Percentiles rank a stretch among this genome's conserved stretches.
Evolutionary conservation across 2,888 invertebrate genomes (phyloP).

Genomic region (Anoncus sp.): DNA sequence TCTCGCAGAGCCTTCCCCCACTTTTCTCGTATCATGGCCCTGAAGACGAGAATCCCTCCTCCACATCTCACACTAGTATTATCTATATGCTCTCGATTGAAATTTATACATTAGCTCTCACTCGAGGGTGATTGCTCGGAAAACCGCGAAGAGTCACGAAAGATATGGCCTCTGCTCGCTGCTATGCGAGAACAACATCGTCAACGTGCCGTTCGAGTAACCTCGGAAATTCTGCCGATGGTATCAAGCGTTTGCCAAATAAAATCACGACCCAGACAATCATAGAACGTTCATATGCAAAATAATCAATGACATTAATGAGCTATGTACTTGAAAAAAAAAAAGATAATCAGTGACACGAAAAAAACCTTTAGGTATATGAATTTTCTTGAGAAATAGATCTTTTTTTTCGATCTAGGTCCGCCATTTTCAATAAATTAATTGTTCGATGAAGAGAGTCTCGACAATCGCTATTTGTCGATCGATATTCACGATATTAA

Average conservation of each 20-base stretch:
- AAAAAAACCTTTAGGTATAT: background rate
- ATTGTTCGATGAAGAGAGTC: background rate
- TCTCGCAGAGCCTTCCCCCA: constrained; percentile 15
- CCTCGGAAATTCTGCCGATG: constrained; percentile 39
- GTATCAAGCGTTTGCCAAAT: constrained; percentile 47
- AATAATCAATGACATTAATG: too few species aligned
- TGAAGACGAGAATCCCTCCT: constrained; percentile 10
- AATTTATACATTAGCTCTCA: background rate
- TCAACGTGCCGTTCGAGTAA: constrained; percentile 37
- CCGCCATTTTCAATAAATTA: background rate
- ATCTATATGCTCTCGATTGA: background rate
- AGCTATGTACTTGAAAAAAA: too few species aligned
- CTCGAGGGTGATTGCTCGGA: constrained; percentile 38
- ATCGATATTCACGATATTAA: background rate
- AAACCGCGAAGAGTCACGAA: constrained; percentile 20
- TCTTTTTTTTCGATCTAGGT: background rate
- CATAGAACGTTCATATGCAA: background rate
- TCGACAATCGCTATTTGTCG: background rate
- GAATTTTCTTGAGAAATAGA: background rate
- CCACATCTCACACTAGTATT: background rate
- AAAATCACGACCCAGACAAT: constrained; percentile 1
- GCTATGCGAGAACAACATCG: constrained; percentile 36
- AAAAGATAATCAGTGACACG: background rate
- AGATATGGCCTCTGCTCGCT: background rate
- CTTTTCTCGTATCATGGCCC: constrained; percentile 37